Percentiles rank a stretch among this genome's conserved stretches.
Evolutionary conservation across 2,113 vertebrate genomes (phyloP).

Genomic region (Piaya cayana): DNA sequence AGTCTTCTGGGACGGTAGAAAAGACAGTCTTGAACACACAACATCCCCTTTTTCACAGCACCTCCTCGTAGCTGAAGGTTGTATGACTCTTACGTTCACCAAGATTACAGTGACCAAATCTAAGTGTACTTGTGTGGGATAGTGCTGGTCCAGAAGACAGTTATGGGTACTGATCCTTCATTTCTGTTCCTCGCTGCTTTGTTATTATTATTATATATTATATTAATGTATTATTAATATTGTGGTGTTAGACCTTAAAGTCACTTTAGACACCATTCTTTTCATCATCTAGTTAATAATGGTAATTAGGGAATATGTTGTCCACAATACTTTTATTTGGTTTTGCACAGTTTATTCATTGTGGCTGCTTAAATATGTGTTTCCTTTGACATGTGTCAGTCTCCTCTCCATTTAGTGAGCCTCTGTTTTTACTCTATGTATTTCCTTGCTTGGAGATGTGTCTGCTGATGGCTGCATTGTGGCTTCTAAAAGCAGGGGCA

Average conservation of each 20-base stretch:
- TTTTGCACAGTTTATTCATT: neutral
- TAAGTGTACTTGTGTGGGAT: neutral
- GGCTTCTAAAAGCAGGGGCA: neutral
- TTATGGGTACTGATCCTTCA: neutral
- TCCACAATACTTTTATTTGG: neutral
- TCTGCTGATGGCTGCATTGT: neutral
- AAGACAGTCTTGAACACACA: neutral
- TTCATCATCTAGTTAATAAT: neutral
- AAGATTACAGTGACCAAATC: neutral
- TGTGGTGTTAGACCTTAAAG: neutral
- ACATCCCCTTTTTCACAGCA: neutral
- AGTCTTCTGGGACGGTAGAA: neutral
- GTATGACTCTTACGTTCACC: neutral
- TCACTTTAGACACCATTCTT: neutral
- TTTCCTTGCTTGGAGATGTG: neutral
- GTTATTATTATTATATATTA: neutral
- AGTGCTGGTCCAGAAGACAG: neutral
- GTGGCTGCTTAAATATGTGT: neutral
- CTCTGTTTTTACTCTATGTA: neutral
- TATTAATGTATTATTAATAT: no score
- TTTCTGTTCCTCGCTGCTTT: neutral
- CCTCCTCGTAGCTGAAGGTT: neutral
- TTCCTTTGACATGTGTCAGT: neutral
- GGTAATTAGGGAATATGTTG: neutral
- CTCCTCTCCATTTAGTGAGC: neutral